These are phyloP conservation scores for Dasyprocta punctata DNA, from an alignment of 2,113 vertebrate species.

Conservation along the genomic window DNA sequence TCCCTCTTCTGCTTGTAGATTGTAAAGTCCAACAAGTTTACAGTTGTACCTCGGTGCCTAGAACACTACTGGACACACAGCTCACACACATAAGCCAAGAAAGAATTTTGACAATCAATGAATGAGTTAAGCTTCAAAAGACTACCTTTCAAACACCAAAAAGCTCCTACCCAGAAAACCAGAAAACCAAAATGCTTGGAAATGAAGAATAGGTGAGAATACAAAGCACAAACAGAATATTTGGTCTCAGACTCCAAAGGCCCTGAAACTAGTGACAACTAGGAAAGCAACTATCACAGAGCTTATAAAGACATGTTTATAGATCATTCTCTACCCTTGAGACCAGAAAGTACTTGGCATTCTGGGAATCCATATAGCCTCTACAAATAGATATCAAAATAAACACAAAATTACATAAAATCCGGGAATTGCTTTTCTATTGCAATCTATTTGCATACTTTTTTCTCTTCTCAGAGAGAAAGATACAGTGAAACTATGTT, in stretches of 20 bases:
- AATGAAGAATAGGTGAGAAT: not conserved
- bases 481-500: not conserved
- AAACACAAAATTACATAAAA: constrained; percentile 32
- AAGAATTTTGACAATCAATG: not conserved
- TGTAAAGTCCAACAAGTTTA: not conserved
- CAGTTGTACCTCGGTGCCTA: not conserved
- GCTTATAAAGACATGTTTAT: not conserved
- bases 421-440: not conserved
- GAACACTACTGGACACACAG: not conserved
- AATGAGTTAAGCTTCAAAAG: not conserved
- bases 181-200: not conserved
- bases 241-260: not conserved
- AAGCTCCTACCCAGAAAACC: not conserved
- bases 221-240: not conserved
- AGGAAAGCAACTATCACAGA: not conserved
- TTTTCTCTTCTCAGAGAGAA: constrained; percentile 26
- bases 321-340: not conserved
- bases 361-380: not conserved
- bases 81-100: not conserved
- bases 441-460: not conserved
- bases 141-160: not conserved
- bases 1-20: not conserved
- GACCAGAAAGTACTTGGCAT: not conserved
- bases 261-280: not conserved
- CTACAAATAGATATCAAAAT: not conserved